phyloP scores from a whole-genome alignment of 2,888 invertebrate species.

The Callinectes sapidus region DNA sequence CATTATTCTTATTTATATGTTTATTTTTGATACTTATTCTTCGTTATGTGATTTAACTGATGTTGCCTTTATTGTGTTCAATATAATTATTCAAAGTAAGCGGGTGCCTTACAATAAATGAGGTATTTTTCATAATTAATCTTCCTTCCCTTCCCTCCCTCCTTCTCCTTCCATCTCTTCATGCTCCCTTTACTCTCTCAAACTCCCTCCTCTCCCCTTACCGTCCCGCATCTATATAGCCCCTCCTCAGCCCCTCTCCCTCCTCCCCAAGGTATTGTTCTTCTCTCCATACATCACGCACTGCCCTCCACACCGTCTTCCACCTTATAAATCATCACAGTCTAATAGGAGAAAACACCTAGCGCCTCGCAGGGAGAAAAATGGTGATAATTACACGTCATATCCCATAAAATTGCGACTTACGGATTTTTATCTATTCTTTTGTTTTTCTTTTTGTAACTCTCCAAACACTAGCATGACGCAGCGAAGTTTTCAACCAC shows the following conservation, averaged over 20 bases:
- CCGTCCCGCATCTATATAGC: not conserved
- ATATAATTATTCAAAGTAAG: not conserved
- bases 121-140: not conserved
- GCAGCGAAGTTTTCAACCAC: slow-evolving; percentile 4
- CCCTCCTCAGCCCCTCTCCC: not conserved
- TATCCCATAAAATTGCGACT: slow-evolving; percentile 23
- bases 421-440: not conserved
- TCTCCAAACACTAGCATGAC: not conserved
- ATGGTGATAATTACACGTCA: slow-evolving; percentile 31
- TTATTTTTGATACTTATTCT: not conserved
- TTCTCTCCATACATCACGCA: slow-evolving; percentile 31
- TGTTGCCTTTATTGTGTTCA: not conserved
- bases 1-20: not conserved
- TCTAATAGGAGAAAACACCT: slow-evolving; percentile 33
- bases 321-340: slow-evolving; percentile 30
- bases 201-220: not conserved
- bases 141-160: not conserved
- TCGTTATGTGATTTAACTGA: not conserved
- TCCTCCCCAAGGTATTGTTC: slow-evolving; percentile 6
- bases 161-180: not conserved
- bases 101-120: not conserved
- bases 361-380: slow-evolving; percentile 22
- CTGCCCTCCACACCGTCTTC: slow-evolving; percentile 31
- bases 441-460: not conserved
- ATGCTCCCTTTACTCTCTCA: not conserved